Base-by-base conservation (phyloP, 2,888 invertebrate species). In the Drosophila buzzatii region DNA sequence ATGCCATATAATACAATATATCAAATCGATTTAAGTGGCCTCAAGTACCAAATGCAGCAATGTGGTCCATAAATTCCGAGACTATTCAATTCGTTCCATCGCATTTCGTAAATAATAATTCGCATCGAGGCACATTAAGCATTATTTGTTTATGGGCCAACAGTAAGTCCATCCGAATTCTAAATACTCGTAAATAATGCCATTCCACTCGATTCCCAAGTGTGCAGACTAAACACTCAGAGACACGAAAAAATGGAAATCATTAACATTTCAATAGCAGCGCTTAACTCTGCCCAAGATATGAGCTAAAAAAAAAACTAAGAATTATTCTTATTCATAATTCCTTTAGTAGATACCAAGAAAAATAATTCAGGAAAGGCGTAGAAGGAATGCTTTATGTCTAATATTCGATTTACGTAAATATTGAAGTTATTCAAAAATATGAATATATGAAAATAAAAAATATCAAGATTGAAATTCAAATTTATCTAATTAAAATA, bases 61-160 rank as follows among this genome's bases (percentile, higher is more conserved):
- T 89, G 89, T 89, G 84, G 70, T 69, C 56, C 61, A 68, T 73
- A 57, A 64, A 61, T 58, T 71, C 56, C 67, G 49, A 78, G 73
- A 75, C 68, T 42, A 62, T 73, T 64, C 51, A 61, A 59, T 73
- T 71, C 73, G 49, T 66, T 74, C 67, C 66, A 77, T 88, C 77
- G 73, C 60, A 74, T 75, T 85, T 72, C 56, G 66, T 79, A 84
- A 85, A 84, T 84, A 79, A 78, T 89, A 83, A 83, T 88, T 89
- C 71, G 77, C 84, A 67, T 73, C 68, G 65, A 55, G 65, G 70
- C 77, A 74, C 77, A 85, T 89, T 79, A 73, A 62, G 73, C 79
- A 77, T 73, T 75, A 85, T 89, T 81, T 84, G 85, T 89, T 84
- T 83, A 83, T 79, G 60, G 45, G 27, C 47, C 45, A 57, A 58